A percentile compares a stretch with the other conserved stretches of the same genome.
Evolutionary conservation across 2,113 vertebrate genomes (phyloP).

Genomic region (Phrynocephalus versicolor): DNA sequence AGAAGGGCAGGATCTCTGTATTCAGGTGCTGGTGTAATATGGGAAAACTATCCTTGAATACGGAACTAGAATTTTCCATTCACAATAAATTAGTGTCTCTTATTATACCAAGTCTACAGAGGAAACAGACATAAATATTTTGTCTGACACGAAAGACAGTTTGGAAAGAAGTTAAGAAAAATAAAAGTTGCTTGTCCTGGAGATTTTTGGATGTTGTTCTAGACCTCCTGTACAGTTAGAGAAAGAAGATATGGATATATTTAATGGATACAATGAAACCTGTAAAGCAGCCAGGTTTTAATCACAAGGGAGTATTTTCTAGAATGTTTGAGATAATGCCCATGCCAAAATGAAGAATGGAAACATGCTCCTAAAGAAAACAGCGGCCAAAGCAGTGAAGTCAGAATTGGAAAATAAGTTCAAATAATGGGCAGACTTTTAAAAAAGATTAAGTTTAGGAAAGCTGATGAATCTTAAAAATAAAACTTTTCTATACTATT

Average conservation of each 20-base stretch:
- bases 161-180: slow-evolving; percentile 62
- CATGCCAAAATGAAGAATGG: slow-evolving; percentile 6
- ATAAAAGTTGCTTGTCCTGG: slow-evolving; percentile 53
- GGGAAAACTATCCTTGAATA: slow-evolving; percentile 48
- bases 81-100: slow-evolving; percentile 51
- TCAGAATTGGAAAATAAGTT: slow-evolving; percentile 29
- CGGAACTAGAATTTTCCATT: slow-evolving; percentile 40
- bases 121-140: slow-evolving; percentile 64
- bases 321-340: slow-evolving; percentile 45
- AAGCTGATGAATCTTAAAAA: not conserved
- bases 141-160: slow-evolving; percentile 48
- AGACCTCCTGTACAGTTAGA: slow-evolving; percentile 55
- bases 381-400: not conserved
- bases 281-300: slow-evolving; percentile 54
- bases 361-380: slow-evolving; percentile 32
- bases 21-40: slow-evolving; percentile 40
- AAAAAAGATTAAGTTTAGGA: not conserved
- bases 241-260: slow-evolving; percentile 52
- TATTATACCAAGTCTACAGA: slow-evolving; percentile 48
- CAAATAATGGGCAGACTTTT: not conserved
- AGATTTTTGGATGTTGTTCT: slow-evolving; percentile 58
- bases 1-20: not conserved
- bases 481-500: slow-evolving; percentile 20
- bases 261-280: slow-evolving; percentile 56
- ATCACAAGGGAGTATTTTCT: slow-evolving; percentile 48